Evolutionary conservation across 1,140 invertebrate species (phyloP), one percentile per base, ranked within the genome.

Genomic region (Eubasilissa regina): DNA sequence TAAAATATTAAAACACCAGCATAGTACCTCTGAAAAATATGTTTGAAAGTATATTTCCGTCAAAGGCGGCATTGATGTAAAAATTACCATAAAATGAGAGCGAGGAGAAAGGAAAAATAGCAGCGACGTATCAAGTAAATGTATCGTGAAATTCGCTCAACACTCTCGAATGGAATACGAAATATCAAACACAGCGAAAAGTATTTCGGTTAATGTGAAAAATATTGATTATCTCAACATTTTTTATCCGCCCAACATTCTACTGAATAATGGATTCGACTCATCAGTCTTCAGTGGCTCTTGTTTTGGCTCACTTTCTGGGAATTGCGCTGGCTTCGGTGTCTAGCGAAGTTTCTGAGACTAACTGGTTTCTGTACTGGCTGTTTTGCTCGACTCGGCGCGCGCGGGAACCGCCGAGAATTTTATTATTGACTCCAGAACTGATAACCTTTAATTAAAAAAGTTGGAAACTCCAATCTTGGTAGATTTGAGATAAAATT

Each of bases 91-190:
- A 70, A 51, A 70, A 25, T 70, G 70, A 74, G 43, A 74, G 70
- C 8, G 35, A 11, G 35, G 70, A 56, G 70, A 44, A 56, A 74
- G 43, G 19, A 25, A 74, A 43, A 44, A 74, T 35, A 74, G 51
- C 44, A 19, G 70, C 70, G 70, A 74, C 70, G 53, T 53, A 74
- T 74, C 70, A 74, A 74, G 70, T 55, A 74, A 74, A 74, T 74
- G 70, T 74, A 56, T 74, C 70, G 53, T 74, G 70, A 74, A 74
- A 74, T 74, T 56, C 48, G 66, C 66, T 70, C 45, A 70, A 56
- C 21, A 74, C 48, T 51, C 44, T 35, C 68, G 19, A 55, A 35
- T 13, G 70, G 70, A 74, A 58, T 74, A 74, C 53, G 35, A 74
- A 74, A 56, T 55, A 74, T 55, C 48, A 74, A 44, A 17, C 17